These are phyloP conservation scores for Pseudorectes ferrugineus DNA, from an alignment of 2,113 vertebrate genomes.

Conservation along the genomic window DNA sequence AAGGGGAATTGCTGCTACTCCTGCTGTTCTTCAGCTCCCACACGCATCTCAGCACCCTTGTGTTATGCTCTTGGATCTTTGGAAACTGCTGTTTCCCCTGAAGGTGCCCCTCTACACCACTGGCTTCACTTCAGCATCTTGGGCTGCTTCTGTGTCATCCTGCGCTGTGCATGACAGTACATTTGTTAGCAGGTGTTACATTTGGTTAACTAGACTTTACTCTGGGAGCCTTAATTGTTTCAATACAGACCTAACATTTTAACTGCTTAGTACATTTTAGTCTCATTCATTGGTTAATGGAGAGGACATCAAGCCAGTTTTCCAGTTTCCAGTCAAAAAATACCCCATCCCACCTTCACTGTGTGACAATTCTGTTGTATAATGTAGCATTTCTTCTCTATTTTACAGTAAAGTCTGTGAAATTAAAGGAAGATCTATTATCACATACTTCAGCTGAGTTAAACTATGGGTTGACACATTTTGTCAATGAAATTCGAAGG, in stretches of 20 bases:
- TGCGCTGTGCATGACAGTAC: neutral
- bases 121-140: neutral
- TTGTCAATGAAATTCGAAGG: conserved; percentile 89
- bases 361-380: conserved; percentile 21
- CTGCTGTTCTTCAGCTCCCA: neutral
- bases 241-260: neutral
- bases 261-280: neutral
- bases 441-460: conserved; percentile 83
- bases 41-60: neutral
- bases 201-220: neutral
- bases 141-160: neutral
- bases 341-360: neutral
- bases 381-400: conserved; percentile 40
- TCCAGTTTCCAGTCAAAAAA: neutral
- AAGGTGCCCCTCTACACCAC: neutral
- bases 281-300: neutral
- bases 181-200: neutral
- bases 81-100: neutral
- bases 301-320: neutral
- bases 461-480: conserved; percentile 81
- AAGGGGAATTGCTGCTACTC: neutral
- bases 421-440: conserved; percentile 85
- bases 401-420: conserved; percentile 74
- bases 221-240: neutral
- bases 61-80: neutral